phyloP scores from a whole-genome alignment of 2,888 invertebrate species.

The Ornithoptera priamus region DNA sequence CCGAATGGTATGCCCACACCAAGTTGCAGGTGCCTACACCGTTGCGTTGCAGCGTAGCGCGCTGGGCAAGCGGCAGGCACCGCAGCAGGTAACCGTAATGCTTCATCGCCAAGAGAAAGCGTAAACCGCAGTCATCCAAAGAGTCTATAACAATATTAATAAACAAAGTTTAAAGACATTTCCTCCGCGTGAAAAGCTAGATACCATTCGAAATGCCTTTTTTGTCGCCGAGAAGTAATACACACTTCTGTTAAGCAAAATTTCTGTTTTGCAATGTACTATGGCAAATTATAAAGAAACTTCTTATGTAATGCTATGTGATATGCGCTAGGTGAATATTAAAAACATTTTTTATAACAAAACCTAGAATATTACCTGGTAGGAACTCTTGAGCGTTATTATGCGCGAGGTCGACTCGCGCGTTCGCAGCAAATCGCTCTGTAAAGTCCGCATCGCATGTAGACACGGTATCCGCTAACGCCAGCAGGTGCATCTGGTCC shows the following conservation, averaged over 20 bases:
- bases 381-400: conserved; percentile 58
- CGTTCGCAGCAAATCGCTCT: conserved; percentile 84
- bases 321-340: too few species aligned
- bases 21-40: conserved; percentile 94
- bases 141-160: conserved; percentile 78
- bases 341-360: too few species aligned
- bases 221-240: too few species aligned
- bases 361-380: conserved; percentile 51
- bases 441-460: conserved; percentile 94
- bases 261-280: too few species aligned
- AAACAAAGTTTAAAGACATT: neutral
- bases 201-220: too few species aligned
- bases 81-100: conserved; percentile 97
- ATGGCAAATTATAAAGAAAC: too few species aligned
- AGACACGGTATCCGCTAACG: conserved; percentile 98
- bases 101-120: conserved; percentile 97
- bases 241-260: too few species aligned
- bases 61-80: conserved; percentile 94
- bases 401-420: conserved; percentile 54
- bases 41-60: conserved; percentile 90
- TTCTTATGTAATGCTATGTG: too few species aligned
- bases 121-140: conserved; percentile 97
- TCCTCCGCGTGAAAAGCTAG: too few species aligned
- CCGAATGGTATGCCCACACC: conserved; percentile 99
- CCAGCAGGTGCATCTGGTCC: conserved; percentile 99